A percentile compares a stretch with the other conserved stretches of the same genome.
Evolutionary conservation across 2,888 invertebrate genomes (phyloP).

Genomic region (Dryadula phaetusa): DNA sequence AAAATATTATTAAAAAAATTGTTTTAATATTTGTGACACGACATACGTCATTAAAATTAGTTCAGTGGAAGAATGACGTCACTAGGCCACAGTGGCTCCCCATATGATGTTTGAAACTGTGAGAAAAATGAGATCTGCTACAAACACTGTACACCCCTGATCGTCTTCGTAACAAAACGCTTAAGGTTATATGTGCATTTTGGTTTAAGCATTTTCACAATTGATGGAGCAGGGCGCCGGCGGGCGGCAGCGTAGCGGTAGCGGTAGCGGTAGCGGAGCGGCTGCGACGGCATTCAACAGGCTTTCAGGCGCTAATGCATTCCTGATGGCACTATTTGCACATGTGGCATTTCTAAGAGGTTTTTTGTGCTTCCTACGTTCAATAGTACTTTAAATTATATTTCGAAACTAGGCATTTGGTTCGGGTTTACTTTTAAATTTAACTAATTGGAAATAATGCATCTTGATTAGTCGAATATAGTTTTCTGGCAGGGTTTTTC

Average conservation of each 20-base stretch:
- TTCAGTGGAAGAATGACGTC: too few relatives aligned
- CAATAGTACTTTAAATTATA: slow-evolving; percentile 22
- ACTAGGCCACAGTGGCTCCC: too few relatives aligned
- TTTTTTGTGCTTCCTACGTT: slow-evolving; percentile 19
- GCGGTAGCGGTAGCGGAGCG: background rate
- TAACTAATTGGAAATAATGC: background rate
- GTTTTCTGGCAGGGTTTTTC: too few relatives aligned
- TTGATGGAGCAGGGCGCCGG: slow-evolving; percentile 2
- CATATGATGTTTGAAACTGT: too few relatives aligned
- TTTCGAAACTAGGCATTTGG: background rate
- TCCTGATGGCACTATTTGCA: slow-evolving; percentile 26
- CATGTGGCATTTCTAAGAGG: slow-evolving; percentile 19
- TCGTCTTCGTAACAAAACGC: slow-evolving; percentile 3
- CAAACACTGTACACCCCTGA: background rate
- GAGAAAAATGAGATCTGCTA: background rate
- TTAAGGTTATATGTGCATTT: slow-evolving; percentile 8
- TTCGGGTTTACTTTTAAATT: background rate
- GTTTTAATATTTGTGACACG: too few relatives aligned
- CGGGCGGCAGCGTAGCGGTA: background rate
- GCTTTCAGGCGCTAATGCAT: slow-evolving; percentile 28
- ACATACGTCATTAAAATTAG: too few relatives aligned
- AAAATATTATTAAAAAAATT: too few relatives aligned
- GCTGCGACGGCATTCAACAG: slow-evolving; percentile 20
- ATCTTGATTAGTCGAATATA: too few relatives aligned
- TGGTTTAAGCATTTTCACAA: slow-evolving; percentile 12